Evolutionary conservation across 2,888 invertebrate genomes (phyloP).

Genomic region (Lysandra bellargus): DNA sequence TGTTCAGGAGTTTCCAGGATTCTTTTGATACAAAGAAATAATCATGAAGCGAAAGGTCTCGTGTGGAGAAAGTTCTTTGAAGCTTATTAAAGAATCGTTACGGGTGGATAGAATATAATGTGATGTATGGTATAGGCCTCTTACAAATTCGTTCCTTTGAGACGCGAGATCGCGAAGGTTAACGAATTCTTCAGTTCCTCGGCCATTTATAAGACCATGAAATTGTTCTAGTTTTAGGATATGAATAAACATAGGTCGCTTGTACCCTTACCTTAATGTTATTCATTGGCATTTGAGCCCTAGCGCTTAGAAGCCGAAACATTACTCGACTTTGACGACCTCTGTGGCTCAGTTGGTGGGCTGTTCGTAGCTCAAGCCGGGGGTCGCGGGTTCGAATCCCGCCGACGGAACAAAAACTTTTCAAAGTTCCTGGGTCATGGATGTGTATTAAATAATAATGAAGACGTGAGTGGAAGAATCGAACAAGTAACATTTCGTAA

Average conservation of each 20-base stretch:
- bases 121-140: not conserved
- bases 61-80: conserved; percentile 19
- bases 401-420: too few species aligned
- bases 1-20: conserved; percentile 9
- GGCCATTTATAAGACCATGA: not conserved
- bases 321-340: too few species aligned
- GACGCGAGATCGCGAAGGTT: not conserved
- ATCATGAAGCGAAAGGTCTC: conserved; percentile 10
- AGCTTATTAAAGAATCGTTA: conserved; percentile 25
- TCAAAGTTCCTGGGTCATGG: too few species aligned
- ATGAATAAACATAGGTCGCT: not conserved
- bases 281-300: not conserved
- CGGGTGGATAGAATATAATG: not conserved
- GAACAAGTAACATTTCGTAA: too few species aligned
- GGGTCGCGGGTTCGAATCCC: too few species aligned
- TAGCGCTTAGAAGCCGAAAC: not conserved
- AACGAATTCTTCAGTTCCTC: not conserved
- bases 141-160: conserved; percentile 19
- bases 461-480: too few species aligned
- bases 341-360: too few species aligned
- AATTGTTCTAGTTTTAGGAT: conserved; percentile 4
- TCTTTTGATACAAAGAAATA: conserved; percentile 27
- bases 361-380: too few species aligned
- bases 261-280: not conserved
- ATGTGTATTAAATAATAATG: too few species aligned